Conservation (phyloP, 1,140 invertebrate genomes). For the Solenopsis invicta region DNA sequence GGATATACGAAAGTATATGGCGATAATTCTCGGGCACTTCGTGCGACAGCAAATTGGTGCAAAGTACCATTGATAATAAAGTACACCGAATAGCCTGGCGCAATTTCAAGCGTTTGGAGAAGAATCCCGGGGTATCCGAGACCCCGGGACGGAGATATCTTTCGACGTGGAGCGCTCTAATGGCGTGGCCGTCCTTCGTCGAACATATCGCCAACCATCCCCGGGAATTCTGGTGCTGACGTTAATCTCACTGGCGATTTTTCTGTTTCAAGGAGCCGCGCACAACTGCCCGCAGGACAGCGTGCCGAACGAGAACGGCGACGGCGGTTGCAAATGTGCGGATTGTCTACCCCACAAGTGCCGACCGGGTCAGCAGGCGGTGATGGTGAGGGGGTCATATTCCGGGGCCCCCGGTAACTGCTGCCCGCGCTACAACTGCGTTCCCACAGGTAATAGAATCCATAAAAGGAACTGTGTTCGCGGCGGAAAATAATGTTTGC, state of each 20-base stretch:
- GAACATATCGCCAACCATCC: constrained; percentile 46
- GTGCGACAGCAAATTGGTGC: constrained; percentile 5
- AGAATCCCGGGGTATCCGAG: background rate
- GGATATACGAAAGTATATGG: constrained; percentile 18
- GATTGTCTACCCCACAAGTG: constrained; percentile 63
- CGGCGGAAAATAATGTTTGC: constrained; percentile 47
- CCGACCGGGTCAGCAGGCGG: constrained; percentile 57
- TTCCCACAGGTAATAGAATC: constrained; percentile 70
- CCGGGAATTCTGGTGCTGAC: constrained; percentile 35
- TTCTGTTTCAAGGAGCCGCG: constrained; percentile 64
- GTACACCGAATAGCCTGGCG: background rate
- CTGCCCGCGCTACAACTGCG: constrained; percentile 69
- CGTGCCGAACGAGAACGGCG: constrained; percentile 63
- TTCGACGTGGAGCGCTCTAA: constrained; percentile 30
- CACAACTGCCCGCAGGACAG: constrained; percentile 69
- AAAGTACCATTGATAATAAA: constrained; percentile 35
- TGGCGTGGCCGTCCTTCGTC: constrained; percentile 7
- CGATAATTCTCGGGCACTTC: background rate
- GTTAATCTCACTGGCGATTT: constrained; percentile 48
- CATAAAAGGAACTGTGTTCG: constrained; percentile 15
- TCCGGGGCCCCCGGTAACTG: constrained; percentile 69
- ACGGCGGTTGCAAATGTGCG: constrained; percentile 61
- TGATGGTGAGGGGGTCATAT: constrained; percentile 38
- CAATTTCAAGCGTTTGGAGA: constrained; percentile 23
- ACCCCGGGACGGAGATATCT: background rate